Conservation (phyloP, 2,797 vertebrate species). For the Cossypha polioptera region DNA sequence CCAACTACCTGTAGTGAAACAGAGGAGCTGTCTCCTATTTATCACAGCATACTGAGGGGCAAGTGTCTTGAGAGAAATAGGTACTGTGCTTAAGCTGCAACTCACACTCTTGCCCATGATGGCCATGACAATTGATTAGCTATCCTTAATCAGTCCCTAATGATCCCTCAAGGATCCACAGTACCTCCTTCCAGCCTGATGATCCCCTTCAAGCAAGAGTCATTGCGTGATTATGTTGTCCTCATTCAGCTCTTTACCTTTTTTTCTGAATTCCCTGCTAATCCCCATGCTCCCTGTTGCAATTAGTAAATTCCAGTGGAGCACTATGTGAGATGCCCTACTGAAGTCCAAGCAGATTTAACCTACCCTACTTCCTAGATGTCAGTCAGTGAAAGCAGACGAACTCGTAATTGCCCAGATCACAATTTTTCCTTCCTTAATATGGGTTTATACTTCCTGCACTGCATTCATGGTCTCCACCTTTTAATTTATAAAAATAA, state of each 20-base stretch:
- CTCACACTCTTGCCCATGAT: background rate
- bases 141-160: constrained; percentile 9
- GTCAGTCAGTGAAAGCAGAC: background rate
- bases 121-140: background rate
- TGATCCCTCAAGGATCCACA: background rate
- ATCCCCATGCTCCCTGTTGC: background rate
- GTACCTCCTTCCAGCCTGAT: background rate
- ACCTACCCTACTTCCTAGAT: background rate
- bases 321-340: background rate
- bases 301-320: background rate
- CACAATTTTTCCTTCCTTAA: background rate
- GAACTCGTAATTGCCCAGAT: background rate
- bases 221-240: background rate
- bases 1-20: background rate
- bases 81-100: background rate
- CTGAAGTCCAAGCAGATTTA: background rate
- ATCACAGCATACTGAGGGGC: background rate
- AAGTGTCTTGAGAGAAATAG: background rate
- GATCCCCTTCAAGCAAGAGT: background rate
- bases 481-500: background rate
- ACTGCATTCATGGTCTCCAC: background rate
- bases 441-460: background rate
- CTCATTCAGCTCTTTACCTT: background rate
- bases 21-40: background rate
- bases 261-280: background rate